phyloP scores from a whole-genome alignment of 92 coral and sea anemone species.

The Palythoa heliodiscus region DNA sequence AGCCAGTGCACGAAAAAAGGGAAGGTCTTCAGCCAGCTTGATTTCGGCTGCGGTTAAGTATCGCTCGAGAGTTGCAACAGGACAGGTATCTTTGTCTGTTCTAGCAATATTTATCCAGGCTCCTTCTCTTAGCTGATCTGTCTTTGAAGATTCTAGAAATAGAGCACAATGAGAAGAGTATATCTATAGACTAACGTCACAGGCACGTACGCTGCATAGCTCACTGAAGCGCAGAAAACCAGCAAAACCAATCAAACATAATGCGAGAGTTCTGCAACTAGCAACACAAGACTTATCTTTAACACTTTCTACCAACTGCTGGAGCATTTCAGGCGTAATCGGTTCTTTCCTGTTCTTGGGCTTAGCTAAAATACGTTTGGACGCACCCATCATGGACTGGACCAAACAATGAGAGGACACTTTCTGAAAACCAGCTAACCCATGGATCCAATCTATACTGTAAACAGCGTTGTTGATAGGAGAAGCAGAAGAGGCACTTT shows the following conservation, averaged over 20 bases:
- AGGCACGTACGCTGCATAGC: slow-evolving; percentile 39
- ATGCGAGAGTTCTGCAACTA: slow-evolving; percentile 45
- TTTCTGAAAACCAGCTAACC: slow-evolving; percentile 47
- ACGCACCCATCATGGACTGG: slow-evolving; percentile 44
- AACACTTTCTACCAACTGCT: not conserved
- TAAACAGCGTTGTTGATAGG: slow-evolving; percentile 44
- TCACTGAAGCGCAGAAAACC: slow-evolving; percentile 57
- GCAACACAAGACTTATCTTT: slow-evolving; percentile 15
- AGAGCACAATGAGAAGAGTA: slow-evolving; percentile 31
- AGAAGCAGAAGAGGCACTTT: slow-evolving; percentile 13
- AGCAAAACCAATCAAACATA: slow-evolving; percentile 52
- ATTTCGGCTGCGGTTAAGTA: slow-evolving; percentile 57
- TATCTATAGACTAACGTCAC: slow-evolving; percentile 54
- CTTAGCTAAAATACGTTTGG: slow-evolving; percentile 45
- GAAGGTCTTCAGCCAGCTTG: slow-evolving; percentile 45
- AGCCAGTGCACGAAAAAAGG: slow-evolving; percentile 45
- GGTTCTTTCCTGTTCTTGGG: slow-evolving; percentile 55
- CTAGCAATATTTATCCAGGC: slow-evolving; percentile 57
- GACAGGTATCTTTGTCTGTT: slow-evolving; percentile 50
- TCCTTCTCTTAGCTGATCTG: slow-evolving; percentile 58
- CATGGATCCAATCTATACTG: slow-evolving; percentile 61
- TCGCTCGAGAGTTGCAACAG: slow-evolving; percentile 48
- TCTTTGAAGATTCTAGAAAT: slow-evolving; percentile 62
- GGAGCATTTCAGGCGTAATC: slow-evolving; percentile 47
- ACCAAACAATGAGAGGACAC: slow-evolving; percentile 44